These are phyloP conservation scores for Apis dorsata DNA, from an alignment of 1,140 invertebrate genomes.

Conservation along the genomic window DNA sequence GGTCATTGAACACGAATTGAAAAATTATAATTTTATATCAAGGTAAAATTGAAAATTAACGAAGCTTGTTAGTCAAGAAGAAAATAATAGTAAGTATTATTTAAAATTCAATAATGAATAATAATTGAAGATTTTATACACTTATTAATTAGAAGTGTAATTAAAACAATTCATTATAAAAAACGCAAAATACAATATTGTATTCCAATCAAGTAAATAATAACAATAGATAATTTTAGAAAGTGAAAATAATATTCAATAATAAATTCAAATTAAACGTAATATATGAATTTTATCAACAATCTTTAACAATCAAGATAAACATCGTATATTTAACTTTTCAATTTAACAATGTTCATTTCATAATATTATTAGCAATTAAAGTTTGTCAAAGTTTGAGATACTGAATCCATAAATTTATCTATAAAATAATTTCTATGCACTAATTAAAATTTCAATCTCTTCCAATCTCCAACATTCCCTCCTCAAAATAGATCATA, in stretches of 20 bases:
- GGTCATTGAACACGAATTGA: background rate
- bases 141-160: background rate
- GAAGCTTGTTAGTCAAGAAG: background rate
- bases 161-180: background rate
- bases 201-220: background rate
- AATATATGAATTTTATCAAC: too few relatives aligned
- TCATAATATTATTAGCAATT: too few relatives aligned
- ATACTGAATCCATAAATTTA: too few relatives aligned
- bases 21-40: too few relatives aligned
- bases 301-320: too few relatives aligned
- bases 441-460: too few relatives aligned
- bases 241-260: background rate
- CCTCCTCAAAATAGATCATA: too few relatives aligned
- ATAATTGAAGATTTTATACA: background rate
- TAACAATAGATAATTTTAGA: background rate
- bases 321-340: too few relatives aligned
- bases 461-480: too few relatives aligned
- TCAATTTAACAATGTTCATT: too few relatives aligned
- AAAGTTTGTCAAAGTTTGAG: too few relatives aligned
- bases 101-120: slow-evolving; percentile 7
- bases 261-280: slow-evolving; percentile 1
- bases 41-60: background rate
- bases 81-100: background rate
- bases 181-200: background rate
- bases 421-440: too few relatives aligned